Conservation (phyloP, 2,888 invertebrate species). For the Lordiphosa andalusiaca region DNA sequence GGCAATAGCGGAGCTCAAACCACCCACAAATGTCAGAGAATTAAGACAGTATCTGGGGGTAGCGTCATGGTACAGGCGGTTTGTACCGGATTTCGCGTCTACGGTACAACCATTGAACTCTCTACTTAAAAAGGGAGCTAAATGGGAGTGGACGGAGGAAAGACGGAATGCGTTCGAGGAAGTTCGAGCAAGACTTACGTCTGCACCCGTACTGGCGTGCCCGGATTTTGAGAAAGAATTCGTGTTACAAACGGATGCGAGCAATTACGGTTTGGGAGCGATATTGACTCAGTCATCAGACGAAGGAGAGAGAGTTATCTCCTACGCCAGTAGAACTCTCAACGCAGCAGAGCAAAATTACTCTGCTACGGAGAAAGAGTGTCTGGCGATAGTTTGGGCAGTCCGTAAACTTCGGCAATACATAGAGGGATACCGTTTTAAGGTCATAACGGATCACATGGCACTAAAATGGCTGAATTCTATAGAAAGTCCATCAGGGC, state of each 20-base stretch:
- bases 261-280: background rate
- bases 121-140: background rate
- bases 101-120: background rate
- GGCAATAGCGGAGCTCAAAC: background rate
- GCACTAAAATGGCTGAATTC: background rate
- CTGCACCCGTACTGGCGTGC: too few relatives aligned
- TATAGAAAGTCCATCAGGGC: background rate
- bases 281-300: background rate
- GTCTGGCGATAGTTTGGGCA: constrained; percentile 3
- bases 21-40: background rate
- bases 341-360: too few relatives aligned
- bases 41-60: background rate
- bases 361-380: background rate
- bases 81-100: background rate
- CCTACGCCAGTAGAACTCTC: background rate
- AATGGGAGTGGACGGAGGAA: background rate
- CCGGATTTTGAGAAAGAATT: background rate
- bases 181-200: background rate
- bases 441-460: background rate
- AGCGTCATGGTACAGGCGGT: background rate
- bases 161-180: background rate
- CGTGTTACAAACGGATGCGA: background rate
- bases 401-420: background rate
- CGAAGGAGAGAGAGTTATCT: background rate
- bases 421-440: background rate